These are phyloP conservation scores for Nesoenas mayeri DNA, from an alignment of 2,113 vertebrate genomes.

Conservation along the genomic window DNA sequence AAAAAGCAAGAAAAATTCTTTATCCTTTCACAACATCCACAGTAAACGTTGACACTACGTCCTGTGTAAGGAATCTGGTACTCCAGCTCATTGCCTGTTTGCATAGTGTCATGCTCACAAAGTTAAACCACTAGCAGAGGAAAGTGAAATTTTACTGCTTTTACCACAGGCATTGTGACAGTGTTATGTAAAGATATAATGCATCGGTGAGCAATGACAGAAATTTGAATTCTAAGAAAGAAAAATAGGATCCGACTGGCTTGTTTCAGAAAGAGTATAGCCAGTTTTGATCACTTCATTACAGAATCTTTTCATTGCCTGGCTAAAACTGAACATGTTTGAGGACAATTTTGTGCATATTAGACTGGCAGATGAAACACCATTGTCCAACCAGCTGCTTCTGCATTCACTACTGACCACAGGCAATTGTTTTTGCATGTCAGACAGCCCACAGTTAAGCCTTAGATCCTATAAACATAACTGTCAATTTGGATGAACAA, in stretches of 20 bases:
- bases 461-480: constrained; percentile 66
- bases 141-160: neutral
- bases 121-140: neutral
- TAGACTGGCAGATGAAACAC: neutral
- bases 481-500: constrained; percentile 51
- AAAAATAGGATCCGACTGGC: neutral
- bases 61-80: neutral
- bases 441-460: constrained; percentile 55
- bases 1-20: neutral
- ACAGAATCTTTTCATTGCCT: neutral
- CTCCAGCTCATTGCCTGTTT: neutral
- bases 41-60: rapidly evolving
- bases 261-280: neutral
- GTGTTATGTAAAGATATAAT: neutral
- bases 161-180: neutral
- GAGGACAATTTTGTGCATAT: constrained; percentile 17
- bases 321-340: neutral
- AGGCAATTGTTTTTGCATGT: constrained; percentile 8
- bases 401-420: constrained; percentile 36
- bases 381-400: constrained; percentile 53
- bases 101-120: rapidly evolving
- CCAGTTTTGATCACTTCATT: constrained; percentile 41
- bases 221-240: neutral
- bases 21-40: neutral
- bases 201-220: neutral